A percentile compares a stretch with the other conserved stretches of the same genome.
Evolutionary conservation across 2,113 vertebrate species (phyloP).

Genomic region (Acrocephalus arundinaceus): DNA sequence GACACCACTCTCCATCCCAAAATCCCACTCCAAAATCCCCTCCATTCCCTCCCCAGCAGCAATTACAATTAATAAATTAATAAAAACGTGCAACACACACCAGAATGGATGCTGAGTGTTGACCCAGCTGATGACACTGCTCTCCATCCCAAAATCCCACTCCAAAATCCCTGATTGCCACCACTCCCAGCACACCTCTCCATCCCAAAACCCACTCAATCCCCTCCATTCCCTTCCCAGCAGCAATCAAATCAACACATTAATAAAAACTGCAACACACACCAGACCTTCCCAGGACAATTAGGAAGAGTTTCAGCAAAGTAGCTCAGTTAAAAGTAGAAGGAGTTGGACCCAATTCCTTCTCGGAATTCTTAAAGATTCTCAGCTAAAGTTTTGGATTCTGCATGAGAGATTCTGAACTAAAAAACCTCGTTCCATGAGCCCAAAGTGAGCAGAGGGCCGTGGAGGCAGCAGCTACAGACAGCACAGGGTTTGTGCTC

Average conservation of each 20-base stretch:
- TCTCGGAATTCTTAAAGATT: too few species aligned
- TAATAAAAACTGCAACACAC: accelerated
- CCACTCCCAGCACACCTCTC: too few species aligned
- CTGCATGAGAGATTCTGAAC: neutral
- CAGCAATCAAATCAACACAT: neutral
- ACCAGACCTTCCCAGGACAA: too few species aligned
- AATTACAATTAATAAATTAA: neutral
- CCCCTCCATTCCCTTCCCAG: too few species aligned
- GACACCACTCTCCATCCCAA: neutral
- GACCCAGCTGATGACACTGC: too few species aligned
- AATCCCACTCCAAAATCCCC: neutral
- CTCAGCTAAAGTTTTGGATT: too few species aligned
- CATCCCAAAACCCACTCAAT: neutral
- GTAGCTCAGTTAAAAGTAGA: neutral
- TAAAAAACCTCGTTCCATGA: neutral
- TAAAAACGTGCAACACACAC: accelerated
- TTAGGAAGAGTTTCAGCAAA: neutral
- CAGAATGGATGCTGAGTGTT: too few species aligned
- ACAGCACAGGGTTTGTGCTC: neutral
- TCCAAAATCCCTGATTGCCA: too few species aligned
- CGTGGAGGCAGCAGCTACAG: neutral
- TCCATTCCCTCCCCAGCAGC: too few species aligned
- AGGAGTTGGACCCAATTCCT: neutral
- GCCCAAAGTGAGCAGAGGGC: neutral
- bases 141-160: too few species aligned